phyloP scores from a whole-genome alignment of 2,888 invertebrate species.

The Zaprionus lineosus region DNA sequence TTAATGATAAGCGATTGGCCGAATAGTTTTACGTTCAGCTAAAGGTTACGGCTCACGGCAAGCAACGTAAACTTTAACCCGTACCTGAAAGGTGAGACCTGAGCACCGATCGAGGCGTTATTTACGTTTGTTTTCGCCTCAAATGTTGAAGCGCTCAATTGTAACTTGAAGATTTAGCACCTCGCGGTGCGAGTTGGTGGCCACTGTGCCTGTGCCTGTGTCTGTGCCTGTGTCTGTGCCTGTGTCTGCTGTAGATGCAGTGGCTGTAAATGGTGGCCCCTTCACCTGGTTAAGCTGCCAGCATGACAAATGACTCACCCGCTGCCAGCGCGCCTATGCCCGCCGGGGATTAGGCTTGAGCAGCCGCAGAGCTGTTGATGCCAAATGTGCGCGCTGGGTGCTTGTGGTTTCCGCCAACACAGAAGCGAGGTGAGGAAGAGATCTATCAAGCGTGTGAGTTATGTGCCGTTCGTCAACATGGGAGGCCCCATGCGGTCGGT shows the following conservation, averaged over 20 bases:
- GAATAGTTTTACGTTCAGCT: too few relatives aligned
- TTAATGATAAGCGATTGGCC: too few relatives aligned
- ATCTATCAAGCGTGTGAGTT: slow-evolving; percentile 68
- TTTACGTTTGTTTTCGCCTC: too few relatives aligned
- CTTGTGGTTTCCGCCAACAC: slow-evolving; percentile 49
- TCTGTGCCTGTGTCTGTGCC: too few relatives aligned
- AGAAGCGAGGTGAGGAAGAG: slow-evolving; percentile 61
- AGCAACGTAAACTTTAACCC: too few relatives aligned
- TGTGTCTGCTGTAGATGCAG: too few relatives aligned
- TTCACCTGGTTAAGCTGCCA: slow-evolving; percentile 34
- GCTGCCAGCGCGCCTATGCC: slow-evolving; percentile 26
- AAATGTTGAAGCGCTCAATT: too few relatives aligned
- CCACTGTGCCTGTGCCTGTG: slow-evolving; percentile 9
- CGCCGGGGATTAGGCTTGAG: slow-evolving; percentile 38
- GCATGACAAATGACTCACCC: slow-evolving; percentile 65
- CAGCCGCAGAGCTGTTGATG: slow-evolving; percentile 9
- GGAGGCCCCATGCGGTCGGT: slow-evolving; percentile 7
- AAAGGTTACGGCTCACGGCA: too few relatives aligned
- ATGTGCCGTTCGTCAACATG: slow-evolving; percentile 57
- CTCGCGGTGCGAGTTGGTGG: too few relatives aligned
- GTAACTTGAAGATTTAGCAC: too few relatives aligned
- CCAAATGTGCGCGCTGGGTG: slow-evolving; percentile 3
- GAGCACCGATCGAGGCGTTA: too few relatives aligned
- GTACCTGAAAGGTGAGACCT: too few relatives aligned
- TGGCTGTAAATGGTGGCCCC: slow-evolving; percentile 6